Evolutionary conservation across 1,140 invertebrate genomes (phyloP).

Genomic region (Diabrotica virgifera): DNA sequence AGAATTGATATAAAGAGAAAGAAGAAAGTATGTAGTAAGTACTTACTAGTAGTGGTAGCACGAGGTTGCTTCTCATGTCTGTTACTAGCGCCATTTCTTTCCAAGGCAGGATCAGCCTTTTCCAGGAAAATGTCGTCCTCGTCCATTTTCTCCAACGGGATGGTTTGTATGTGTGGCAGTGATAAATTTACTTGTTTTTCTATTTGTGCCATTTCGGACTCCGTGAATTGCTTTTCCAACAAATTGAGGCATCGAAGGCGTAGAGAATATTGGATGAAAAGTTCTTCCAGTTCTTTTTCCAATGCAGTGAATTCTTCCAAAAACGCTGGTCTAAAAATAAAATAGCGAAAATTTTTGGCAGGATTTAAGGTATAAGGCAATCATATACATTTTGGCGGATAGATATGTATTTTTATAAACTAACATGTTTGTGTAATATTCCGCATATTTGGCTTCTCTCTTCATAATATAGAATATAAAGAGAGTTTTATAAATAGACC

Average conservation of each 20-base stretch:
- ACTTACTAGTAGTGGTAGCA: slow-evolving; percentile 24
- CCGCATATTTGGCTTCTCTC: too few relatives aligned
- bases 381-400: too few relatives aligned
- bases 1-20: too few relatives aligned
- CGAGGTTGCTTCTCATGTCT: slow-evolving; percentile 41
- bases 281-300: slow-evolving; percentile 78
- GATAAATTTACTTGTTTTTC: slow-evolving; percentile 41
- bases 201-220: slow-evolving; percentile 60
- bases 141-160: slow-evolving; percentile 39
- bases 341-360: neutral
- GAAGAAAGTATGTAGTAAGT: too few relatives aligned
- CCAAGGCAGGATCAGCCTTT: slow-evolving; percentile 17
- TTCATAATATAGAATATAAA: too few relatives aligned
- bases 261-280: slow-evolving; percentile 87
- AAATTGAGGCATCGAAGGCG: slow-evolving; percentile 85
- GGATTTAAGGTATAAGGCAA: too few relatives aligned
- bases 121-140: slow-evolving; percentile 30
- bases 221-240: slow-evolving; percentile 69
- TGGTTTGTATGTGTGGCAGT: slow-evolving; percentile 36
- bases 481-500: too few relatives aligned
- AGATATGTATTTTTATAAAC: too few relatives aligned
- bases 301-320: slow-evolving; percentile 94
- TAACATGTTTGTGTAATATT: too few relatives aligned
- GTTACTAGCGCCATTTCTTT: slow-evolving; percentile 28
- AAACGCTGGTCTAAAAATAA: slow-evolving; percentile 79